Conservation (phyloP, 2,113 vertebrate species). For the Opisthocomus hoazin region DNA sequence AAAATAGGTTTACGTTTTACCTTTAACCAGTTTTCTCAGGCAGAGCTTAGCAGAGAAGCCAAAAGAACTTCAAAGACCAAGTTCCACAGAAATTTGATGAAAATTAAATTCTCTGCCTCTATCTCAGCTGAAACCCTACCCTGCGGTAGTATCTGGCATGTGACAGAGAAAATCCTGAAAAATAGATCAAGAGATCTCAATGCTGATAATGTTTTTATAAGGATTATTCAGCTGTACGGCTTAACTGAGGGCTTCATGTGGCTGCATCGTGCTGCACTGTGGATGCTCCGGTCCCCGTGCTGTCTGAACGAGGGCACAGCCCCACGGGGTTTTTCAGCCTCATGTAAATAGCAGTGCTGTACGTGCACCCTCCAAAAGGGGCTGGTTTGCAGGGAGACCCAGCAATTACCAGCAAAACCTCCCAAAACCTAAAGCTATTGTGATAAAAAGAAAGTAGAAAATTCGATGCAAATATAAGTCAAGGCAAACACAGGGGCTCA, state of each 20-base stretch:
- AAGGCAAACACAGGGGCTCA: background rate
- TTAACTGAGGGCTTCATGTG: background rate
- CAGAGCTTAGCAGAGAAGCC: background rate
- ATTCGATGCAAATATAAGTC: accelerated
- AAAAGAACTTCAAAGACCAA: background rate
- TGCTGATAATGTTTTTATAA: background rate
- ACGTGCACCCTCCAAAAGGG: background rate
- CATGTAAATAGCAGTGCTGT: background rate
- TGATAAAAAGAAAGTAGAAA: background rate
- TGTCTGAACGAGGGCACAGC: background rate
- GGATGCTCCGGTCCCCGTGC: accelerated
- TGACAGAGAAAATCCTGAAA: background rate
- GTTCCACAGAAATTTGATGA: background rate
- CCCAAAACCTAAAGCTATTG: background rate
- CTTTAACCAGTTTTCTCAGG: background rate
- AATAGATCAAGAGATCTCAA: background rate
- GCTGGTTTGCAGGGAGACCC: background rate
- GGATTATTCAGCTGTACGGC: background rate
- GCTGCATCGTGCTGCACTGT: background rate
- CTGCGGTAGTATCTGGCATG: background rate
- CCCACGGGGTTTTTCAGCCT: background rate
- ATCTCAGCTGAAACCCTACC: background rate
- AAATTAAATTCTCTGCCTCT: background rate
- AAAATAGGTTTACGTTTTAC: background rate
- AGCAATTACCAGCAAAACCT: background rate